Base-by-base conservation (phyloP, 2,113 vertebrate genomes). In the Felis chaus region DNA sequence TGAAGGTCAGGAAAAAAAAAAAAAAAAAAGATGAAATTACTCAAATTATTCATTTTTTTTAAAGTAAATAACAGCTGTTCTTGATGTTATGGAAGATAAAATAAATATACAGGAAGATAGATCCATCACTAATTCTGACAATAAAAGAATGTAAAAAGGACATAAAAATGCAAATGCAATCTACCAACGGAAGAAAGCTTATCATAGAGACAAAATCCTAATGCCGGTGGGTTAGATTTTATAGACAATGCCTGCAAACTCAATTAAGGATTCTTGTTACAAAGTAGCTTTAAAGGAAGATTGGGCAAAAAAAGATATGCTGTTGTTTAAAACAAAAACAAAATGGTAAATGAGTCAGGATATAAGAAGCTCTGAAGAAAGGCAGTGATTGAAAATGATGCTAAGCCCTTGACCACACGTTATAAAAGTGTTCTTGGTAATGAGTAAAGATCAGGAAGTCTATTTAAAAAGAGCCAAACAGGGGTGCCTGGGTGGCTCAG, bases 111-210 rank as follows among this genome's bases (percentile, higher is more conserved):
- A 91, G 57, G 23, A 85, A 96, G n/a, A 92, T 39, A 91, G 78
- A 95, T 33, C 1, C 15, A 79, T 88, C 65, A 91, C 55, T 76
- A 76, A 83, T 79, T 79, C 91, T 91, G 29, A 93, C 61, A 94
- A 88, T 84, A 81, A 96, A 74, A 50, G 23, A 84, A 84, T 53
- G 55, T 23, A 79, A 29, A 90, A 68, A 57, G 5, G 27, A 93
- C 23, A 88, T 95, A 65, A 97, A 97, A 95, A 96, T 89, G n/a
- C 85, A 97, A 93, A 97, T 80, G 11, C 5, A 94, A 53, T 74
- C n/a, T 57, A 36, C 61, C 23, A 41, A 29, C 39, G 55, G 33
- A 95, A 92, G 71, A 91, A 21, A 48, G 73, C 57, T 95, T 85
- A 78, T 71, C 55, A 0, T 53, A 78, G 13, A 90, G 48, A 93